A percentile compares a stretch with the other conserved stretches of the same genome.
Conservation (phyloP, 2,113 vertebrate species). For the Nycticryphes semicollaris region DNA sequence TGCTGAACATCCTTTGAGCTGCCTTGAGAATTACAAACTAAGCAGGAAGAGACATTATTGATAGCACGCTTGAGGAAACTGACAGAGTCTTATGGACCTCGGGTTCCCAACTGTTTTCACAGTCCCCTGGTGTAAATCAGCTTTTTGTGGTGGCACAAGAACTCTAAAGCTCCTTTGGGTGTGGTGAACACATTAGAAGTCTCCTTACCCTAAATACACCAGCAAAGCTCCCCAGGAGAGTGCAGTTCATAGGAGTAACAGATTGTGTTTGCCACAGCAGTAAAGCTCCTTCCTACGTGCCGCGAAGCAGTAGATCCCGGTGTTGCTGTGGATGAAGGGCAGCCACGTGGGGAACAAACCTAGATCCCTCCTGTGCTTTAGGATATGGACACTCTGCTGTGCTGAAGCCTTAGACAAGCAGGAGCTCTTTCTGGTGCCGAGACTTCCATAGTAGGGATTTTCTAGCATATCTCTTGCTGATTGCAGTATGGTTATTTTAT, state of each 20-base stretch:
- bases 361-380: background rate
- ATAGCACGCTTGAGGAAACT: background rate
- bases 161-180: slow-evolving; percentile 8
- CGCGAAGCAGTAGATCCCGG: background rate
- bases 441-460: background rate
- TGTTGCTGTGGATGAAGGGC: too few species aligned
- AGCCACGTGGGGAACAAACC: background rate
- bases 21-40: background rate
- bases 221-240: background rate
- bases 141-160: background rate
- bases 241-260: background rate
- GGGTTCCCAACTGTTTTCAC: background rate
- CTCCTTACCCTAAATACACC: background rate
- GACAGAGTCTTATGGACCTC: background rate
- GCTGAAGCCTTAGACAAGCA: background rate
- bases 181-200: background rate
- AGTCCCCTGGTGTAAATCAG: background rate
- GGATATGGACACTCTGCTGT: background rate
- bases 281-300: background rate
- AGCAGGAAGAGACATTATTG: background rate
- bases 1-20: background rate
- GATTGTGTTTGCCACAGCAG: background rate
- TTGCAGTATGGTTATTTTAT: background rate
- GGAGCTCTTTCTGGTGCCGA: background rate
- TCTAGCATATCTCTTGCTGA: background rate